Evolutionary conservation across 1,140 invertebrate species (phyloP).

Genomic region (Calliopsis andreniformis): DNA sequence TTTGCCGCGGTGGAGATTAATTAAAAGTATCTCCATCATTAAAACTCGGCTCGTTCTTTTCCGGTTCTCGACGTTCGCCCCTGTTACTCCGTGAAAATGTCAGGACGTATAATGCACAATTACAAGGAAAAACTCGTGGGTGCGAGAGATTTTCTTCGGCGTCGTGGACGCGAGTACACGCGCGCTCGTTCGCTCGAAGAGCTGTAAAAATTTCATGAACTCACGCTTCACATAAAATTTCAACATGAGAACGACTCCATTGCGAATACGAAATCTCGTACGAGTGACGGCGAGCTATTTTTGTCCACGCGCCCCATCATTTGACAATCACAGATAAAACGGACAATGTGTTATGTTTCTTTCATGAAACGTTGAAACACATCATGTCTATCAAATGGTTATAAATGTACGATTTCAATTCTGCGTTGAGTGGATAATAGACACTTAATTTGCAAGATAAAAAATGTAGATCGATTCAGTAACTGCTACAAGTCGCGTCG

Average conservation of each 20-base stretch:
- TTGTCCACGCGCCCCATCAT: conserved; percentile 25
- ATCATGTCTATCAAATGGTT: not conserved
- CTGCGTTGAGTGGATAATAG: not conserved
- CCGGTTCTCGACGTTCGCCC: conserved; percentile 2
- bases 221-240: not conserved
- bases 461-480: too few relatives aligned
- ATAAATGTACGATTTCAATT: too few relatives aligned
- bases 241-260: conserved; percentile 7
- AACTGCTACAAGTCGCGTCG: too few relatives aligned
- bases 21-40: conserved; percentile 25
- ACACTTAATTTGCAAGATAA: too few relatives aligned
- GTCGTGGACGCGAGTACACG: too few relatives aligned
- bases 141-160: not conserved
- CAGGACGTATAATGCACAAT: conserved; percentile 29
- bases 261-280: conserved; percentile 21
- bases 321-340: conserved; percentile 25
- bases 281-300: conserved; percentile 13
- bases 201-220: conserved; percentile 20
- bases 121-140: not conserved
- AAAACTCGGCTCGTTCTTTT: not conserved
- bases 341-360: not conserved
- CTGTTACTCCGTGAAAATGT: conserved; percentile 1
- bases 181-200: not conserved
- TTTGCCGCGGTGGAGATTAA: not conserved
- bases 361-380: not conserved